phyloP scores from a whole-genome alignment of 1,140 invertebrate species.

The Drosophila dunni region DNA sequence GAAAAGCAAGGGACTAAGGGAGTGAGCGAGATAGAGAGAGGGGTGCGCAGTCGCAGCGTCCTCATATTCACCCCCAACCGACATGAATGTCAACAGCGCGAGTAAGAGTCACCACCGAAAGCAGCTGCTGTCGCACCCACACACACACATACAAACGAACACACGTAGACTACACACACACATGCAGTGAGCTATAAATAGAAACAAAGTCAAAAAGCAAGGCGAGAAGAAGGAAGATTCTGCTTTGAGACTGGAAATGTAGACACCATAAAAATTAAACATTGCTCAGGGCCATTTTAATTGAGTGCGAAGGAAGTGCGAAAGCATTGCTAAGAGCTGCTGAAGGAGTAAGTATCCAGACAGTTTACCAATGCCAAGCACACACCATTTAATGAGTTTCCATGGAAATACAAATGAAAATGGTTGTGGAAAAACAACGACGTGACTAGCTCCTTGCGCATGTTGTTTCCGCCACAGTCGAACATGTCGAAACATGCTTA shows the following conservation, averaged over 20 bases:
- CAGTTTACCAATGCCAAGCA: slow-evolving; percentile 48
- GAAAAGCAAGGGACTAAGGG: background rate
- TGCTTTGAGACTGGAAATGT: slow-evolving; percentile 34
- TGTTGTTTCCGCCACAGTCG: background rate
- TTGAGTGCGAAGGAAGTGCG: slow-evolving; percentile 65
- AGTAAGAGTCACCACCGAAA: slow-evolving; percentile 31
- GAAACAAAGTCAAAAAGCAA: slow-evolving; percentile 18
- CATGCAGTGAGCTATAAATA: slow-evolving; percentile 27
- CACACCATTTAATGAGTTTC: slow-evolving; percentile 67
- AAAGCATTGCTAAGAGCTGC: slow-evolving; percentile 37
- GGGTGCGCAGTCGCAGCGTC: slow-evolving; percentile 42
- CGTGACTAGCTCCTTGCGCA: slow-evolving; percentile 48
- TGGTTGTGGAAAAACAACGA: background rate
- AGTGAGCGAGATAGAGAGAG: background rate
- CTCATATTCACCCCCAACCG: slow-evolving; percentile 38
- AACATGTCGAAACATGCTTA: slow-evolving; percentile 1
- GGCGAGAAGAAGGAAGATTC: slow-evolving; percentile 12
- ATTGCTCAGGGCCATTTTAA: slow-evolving; percentile 56
- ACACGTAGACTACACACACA: slow-evolving; percentile 3
- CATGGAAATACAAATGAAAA: slow-evolving; percentile 16
- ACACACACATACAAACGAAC: slow-evolving; percentile 8
- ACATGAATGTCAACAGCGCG: slow-evolving; percentile 27
- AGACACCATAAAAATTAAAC: slow-evolving; percentile 34
- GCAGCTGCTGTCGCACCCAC: slow-evolving; percentile 41
- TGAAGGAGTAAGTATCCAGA: slow-evolving; percentile 38